Evolutionary conservation across 1,140 invertebrate genomes (phyloP), one percentile per base, ranked within the genome.

Genomic region (Ylistrum balloti): DNA sequence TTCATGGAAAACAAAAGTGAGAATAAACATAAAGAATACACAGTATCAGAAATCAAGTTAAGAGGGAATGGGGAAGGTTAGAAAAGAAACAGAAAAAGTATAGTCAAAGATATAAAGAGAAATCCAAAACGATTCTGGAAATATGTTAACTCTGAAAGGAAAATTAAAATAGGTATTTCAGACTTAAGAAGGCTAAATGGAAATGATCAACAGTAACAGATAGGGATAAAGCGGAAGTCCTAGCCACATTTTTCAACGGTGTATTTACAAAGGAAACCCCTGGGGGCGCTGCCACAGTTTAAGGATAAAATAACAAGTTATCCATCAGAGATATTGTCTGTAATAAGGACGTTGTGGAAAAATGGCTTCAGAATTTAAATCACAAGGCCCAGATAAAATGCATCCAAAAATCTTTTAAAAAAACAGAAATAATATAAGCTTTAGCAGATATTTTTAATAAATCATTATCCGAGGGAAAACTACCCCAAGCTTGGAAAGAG

Each of bases 391-490:
- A 88, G 90, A 91, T 34, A 88, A 33, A 45, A 33, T 91, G 56
- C 90, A 91, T 28, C 90, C 90, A 86, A 91, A 56, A 88, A 10
- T 34, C 1, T 85, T 91, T 33, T 48, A 91, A 33, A 35, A 88
- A 86, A 20, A 86, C 13, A 33, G 41, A 20, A 9, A 45, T 0
- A 35, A 20, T 13, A 33, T 88, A 0, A 33, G 22, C 90, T 11
- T 33, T 86, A 34, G 86, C 22, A 48, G 88, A 88, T 0, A 86
- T 91, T 9, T 88, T 86, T 33, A 86, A 88, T n/a, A 22, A 33
- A 28, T 91, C 90, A 88, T 17, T 91, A 33, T 3, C 17, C 7
- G 28, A 15, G 34, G 34, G 74, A 45, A 86, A 20, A 48, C 38
- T 91, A 33, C 87, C 90, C 34, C 32, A 88, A 7, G 35, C 0